These are phyloP conservation scores for Heliconius erato DNA, from an alignment of 2,888 invertebrate species.

Conservation along the genomic window DNA sequence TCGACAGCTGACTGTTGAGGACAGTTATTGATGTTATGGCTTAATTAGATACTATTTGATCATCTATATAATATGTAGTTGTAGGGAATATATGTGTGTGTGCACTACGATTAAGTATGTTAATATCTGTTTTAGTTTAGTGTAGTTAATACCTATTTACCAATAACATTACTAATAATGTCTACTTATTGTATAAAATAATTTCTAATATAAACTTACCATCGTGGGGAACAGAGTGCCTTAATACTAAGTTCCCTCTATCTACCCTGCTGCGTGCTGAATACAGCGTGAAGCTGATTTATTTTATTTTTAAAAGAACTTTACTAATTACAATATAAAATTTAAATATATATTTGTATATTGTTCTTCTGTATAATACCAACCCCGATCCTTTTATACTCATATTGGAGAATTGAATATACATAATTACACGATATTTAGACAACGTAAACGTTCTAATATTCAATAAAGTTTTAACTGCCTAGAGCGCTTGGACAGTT, in stretches of 20 bases:
- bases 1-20: constrained; percentile 17
- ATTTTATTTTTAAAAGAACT: no score
- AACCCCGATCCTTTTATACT: no score
- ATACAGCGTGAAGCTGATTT: no score
- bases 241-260: no score
- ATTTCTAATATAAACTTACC: no score
- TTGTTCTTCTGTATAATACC: no score
- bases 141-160: background rate
- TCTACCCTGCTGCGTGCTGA: no score
- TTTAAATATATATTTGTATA: no score
- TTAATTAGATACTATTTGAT: background rate
- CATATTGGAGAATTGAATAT: background rate
- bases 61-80: background rate
- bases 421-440: background rate
- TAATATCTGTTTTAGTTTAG: background rate
- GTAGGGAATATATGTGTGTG: background rate
- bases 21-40: constrained; percentile 16
- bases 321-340: no score
- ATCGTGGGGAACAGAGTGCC: no score
- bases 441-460: background rate
- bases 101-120: background rate
- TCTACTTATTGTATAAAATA: no score
- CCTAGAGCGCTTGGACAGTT: background rate
- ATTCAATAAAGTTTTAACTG: background rate
- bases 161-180: no score